Conservation (phyloP, 2,888 invertebrate species). For the Oeneis ivallda region DNA sequence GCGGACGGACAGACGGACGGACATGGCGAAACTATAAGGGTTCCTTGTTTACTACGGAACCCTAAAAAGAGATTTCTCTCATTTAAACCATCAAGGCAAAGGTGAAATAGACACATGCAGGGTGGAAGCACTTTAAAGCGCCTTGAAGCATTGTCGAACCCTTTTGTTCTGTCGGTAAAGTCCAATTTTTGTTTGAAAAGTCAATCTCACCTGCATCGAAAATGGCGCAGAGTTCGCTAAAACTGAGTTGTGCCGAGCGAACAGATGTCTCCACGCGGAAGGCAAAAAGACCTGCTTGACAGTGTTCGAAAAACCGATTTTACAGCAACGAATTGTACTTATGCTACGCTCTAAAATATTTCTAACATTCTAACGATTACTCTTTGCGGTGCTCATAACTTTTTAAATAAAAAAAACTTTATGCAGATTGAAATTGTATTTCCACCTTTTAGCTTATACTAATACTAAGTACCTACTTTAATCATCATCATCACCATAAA, state of each 20-base stretch:
- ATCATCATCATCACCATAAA: too few relatives aligned
- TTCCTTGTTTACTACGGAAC: too few relatives aligned
- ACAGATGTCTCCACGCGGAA: conserved; percentile 37
- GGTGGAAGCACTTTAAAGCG: background rate
- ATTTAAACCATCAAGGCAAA: background rate
- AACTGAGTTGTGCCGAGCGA: conserved; percentile 37
- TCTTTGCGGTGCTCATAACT: background rate
- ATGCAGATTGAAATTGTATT: background rate
- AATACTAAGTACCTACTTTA: too few relatives aligned
- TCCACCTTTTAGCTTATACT: too few relatives aligned
- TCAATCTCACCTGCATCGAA: conserved; percentile 37
- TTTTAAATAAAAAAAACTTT: too few relatives aligned
- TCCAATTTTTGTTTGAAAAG: conserved; percentile 34
- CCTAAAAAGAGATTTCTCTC: background rate
- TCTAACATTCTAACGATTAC: conserved; percentile 10
- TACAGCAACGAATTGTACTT: background rate
- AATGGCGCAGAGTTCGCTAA: conserved; percentile 32
- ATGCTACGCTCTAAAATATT: conserved; percentile 15
- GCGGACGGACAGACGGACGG: too few relatives aligned
- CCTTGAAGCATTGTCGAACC: background rate
- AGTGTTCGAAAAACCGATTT: conserved; percentile 20
- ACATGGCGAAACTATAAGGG: too few relatives aligned
- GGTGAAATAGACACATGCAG: background rate
- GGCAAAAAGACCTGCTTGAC: conserved; percentile 40
- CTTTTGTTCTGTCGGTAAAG: conserved; percentile 20